Conservation (phyloP, 1,140 invertebrate species). For the Samia ricini region DNA sequence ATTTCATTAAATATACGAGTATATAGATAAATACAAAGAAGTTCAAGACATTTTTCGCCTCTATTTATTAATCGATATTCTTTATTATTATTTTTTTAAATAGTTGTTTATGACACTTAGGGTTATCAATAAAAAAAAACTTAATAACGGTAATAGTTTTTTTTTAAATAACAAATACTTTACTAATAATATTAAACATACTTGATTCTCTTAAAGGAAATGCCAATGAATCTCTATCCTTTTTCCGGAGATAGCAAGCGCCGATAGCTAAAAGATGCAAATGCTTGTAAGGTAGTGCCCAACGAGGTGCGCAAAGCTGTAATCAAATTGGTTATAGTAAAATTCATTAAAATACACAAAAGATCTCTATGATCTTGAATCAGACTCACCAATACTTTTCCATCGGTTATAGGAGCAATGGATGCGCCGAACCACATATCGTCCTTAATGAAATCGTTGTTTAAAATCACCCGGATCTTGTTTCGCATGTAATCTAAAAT, state of each 20-base stretch:
- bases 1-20: too few relatives aligned
- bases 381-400: conserved; percentile 40
- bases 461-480: conserved; percentile 11
- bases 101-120: too few relatives aligned
- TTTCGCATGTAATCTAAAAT: background rate
- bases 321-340: conserved; percentile 9
- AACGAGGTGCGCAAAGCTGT: conserved; percentile 50
- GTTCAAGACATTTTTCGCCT: too few relatives aligned
- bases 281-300: conserved; percentile 33
- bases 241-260: conserved; percentile 31
- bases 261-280: conserved; percentile 44
- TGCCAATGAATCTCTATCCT: background rate
- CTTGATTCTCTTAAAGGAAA: conserved; percentile 33
- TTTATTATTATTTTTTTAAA: too few relatives aligned
- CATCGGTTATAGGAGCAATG: conserved; percentile 32
- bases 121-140: too few relatives aligned
- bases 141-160: too few relatives aligned
- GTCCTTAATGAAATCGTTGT: conserved; percentile 38
- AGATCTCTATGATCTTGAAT: background rate
- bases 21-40: too few relatives aligned
- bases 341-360: background rate
- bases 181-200: conserved; percentile 21
- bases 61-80: too few relatives aligned
- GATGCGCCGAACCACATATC: conserved; percentile 60
- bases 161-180: too few relatives aligned